Percentiles rank a stretch among this genome's conserved stretches.
These are phyloP conservation scores for Chionis minor DNA, from an alignment of 2,113 vertebrate genomes.

Conservation along the genomic window DNA sequence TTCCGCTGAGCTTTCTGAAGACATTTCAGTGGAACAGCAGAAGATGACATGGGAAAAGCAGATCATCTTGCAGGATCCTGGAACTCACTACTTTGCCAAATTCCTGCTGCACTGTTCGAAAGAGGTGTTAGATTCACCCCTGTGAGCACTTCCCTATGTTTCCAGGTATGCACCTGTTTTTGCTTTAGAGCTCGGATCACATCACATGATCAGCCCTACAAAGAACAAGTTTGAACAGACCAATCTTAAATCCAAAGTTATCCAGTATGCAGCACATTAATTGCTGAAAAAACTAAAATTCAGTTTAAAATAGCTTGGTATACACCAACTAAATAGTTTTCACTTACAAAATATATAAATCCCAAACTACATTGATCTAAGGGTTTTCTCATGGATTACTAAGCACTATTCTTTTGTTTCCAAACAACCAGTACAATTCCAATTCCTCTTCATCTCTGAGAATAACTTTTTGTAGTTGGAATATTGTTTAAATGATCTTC, in stretches of 20 bases:
- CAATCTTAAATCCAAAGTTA: background rate
- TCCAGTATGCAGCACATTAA: background rate
- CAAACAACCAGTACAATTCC: background rate
- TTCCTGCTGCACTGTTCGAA: background rate
- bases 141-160: background rate
- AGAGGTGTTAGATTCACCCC: background rate
- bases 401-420: background rate
- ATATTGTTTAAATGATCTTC: background rate
- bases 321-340: background rate
- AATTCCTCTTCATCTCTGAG: background rate
- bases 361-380: background rate
- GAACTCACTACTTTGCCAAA: background rate
- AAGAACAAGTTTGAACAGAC: background rate
- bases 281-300: background rate
- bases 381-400: background rate
- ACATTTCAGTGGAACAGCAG: background rate
- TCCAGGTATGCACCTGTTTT: background rate
- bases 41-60: background rate
- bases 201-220: background rate
- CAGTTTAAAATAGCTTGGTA: background rate
- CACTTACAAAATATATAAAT: background rate
- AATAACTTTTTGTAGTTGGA: background rate
- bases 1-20: background rate
- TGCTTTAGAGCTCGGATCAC: background rate
- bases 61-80: background rate